Base-by-base conservation (phyloP, 2,888 invertebrate species). In the Ochropacha duplaris region DNA sequence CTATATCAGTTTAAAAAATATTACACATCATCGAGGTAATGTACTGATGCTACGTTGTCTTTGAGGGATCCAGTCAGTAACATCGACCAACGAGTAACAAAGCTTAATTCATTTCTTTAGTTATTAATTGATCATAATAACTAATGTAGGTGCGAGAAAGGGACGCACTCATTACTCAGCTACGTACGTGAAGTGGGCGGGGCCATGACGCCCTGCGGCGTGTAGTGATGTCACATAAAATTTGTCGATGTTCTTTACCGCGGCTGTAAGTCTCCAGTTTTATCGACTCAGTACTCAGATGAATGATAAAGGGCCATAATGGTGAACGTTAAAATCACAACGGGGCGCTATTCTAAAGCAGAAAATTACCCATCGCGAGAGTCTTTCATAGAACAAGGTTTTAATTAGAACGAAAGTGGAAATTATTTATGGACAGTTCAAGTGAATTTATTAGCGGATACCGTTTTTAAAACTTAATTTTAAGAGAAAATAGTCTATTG, bases 221-320 rank as follows among this genome's bases (percentile, higher is more conserved):
- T 56, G 69, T 87, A 87, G 87, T 84, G 88, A 78, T 86, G 87
- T 83, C 84, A 75, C 78, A 81, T 81, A 78, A 79, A 77, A 81
- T 75, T 80, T 85, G 82, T 88, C 87, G 88, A 87, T 85, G 75
- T 61, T 76, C 78, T 75, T 79, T 72, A 77, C 75, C 67, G 64
- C 61, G 67, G 57, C 60, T 73, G 72, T 83, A 78, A 74, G 68
- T 82, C 77, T 71, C 62, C 62, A 58, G 72, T 72, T 85, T 86
- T 83, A 86, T 86, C 86, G 85, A 83, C 74, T 78, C 49, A 62
- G 65, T 66, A 68, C 62, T 44, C 61, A 68, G 72, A 73, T 72
- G 61, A 68, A 71, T 71, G 75, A 73, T 76, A 73, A 68, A 71
- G 68, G 68, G 62, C 31, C 57, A 39, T 50, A 72, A 44, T 44